phyloP scores from a whole-genome alignment of 1,140 invertebrate species.

The Orussus abietinus region DNA sequence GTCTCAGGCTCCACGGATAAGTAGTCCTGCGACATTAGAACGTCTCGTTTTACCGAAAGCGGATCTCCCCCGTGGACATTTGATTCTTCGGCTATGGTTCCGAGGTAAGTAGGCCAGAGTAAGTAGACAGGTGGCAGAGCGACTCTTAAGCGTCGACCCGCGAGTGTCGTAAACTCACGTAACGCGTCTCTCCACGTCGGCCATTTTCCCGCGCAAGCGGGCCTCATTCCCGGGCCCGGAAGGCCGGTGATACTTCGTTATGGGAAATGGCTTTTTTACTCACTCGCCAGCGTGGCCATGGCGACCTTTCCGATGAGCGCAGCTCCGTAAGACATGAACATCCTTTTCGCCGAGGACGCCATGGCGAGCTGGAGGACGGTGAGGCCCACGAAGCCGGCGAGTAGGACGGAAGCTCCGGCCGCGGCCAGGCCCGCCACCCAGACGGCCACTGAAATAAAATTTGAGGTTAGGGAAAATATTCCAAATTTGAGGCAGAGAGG shows the following conservation, averaged over 20 bases:
- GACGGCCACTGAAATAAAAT: constrained; percentile 65
- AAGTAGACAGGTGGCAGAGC: constrained; percentile 24
- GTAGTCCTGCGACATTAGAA: constrained; percentile 11
- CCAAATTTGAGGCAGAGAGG: too few relatives aligned
- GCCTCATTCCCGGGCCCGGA: too few relatives aligned
- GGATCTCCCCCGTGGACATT: constrained; percentile 33
- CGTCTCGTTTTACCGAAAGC: constrained; percentile 30
- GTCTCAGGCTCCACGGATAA: too few relatives aligned
- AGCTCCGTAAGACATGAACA: constrained; percentile 70
- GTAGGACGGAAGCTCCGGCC: constrained; percentile 62
- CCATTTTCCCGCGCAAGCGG: too few relatives aligned
- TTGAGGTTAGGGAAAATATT: too few relatives aligned
- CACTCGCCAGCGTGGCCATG: constrained; percentile 70
- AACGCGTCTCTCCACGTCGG: too few relatives aligned
- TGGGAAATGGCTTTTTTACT: too few relatives aligned
- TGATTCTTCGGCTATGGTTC: constrained; percentile 27
- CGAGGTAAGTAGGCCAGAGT: constrained; percentile 35
- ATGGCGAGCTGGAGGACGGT: constrained; percentile 78
- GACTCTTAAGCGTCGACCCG: constrained; percentile 6
- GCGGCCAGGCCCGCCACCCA: constrained; percentile 74
- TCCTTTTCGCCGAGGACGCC: constrained; percentile 76
- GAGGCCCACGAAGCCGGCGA: constrained; percentile 72
- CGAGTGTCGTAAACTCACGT: too few relatives aligned
- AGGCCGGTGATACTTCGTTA: too few relatives aligned
- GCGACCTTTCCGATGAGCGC: constrained; percentile 74